Evolutionary conservation across 2,113 vertebrate species (phyloP).

Genomic region (Laticauda laticaudata): DNA sequence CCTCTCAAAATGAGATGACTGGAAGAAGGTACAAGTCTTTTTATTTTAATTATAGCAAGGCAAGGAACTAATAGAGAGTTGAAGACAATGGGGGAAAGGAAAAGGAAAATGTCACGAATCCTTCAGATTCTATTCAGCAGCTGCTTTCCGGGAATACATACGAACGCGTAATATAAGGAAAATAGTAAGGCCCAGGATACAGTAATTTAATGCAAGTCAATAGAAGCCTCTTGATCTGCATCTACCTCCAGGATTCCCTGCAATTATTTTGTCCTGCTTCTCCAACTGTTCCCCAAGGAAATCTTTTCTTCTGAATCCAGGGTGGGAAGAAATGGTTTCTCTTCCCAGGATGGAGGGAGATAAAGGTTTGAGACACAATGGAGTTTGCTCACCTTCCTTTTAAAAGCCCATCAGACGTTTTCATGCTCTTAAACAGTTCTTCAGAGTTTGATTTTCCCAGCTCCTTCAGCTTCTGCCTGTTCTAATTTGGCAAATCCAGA

Average conservation of each 20-base stretch:
- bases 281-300: neutral
- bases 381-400: neutral
- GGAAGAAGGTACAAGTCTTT: neutral
- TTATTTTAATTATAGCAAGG: neutral
- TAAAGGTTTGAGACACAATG: neutral
- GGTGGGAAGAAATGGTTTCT: neutral
- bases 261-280: neutral
- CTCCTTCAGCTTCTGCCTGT: neutral
- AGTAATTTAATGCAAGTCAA: neutral
- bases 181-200: neutral
- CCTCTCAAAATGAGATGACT: neutral
- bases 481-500: neutral
- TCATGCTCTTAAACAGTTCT: neutral
- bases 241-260: neutral
- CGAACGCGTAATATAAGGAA: neutral
- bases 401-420: neutral
- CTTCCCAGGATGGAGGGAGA: neutral
- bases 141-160: neutral
- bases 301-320: neutral
- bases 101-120: neutral
- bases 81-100: neutral
- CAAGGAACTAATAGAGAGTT: neutral
- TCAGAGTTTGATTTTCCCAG: neutral
- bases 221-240: neutral
- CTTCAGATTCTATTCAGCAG: neutral